These are phyloP conservation scores for Montipora capitata DNA, from an alignment of 92 coral and sea anemone genomes.

Conservation along the genomic window DNA sequence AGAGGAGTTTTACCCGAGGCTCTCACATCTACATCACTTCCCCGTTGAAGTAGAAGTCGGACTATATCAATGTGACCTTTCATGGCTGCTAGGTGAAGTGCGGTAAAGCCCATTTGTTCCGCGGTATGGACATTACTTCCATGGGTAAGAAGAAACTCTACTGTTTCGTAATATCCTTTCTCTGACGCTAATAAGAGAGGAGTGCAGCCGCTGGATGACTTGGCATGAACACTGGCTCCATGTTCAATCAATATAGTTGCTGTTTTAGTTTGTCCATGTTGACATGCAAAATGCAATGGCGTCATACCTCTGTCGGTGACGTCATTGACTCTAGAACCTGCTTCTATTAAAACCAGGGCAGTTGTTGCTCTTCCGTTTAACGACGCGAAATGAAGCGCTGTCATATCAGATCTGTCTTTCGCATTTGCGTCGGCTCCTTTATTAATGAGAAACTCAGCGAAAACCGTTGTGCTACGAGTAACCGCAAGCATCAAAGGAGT, in stretches of 20 bases:
- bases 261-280: slow-evolving; percentile 79
- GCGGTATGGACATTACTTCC: slow-evolving; percentile 78
- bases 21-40: slow-evolving; percentile 82
- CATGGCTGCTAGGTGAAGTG: slow-evolving; percentile 83
- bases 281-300: slow-evolving; percentile 81
- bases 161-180: slow-evolving; percentile 80
- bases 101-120: slow-evolving; percentile 85
- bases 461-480: slow-evolving; percentile 67
- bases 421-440: slow-evolving; percentile 73
- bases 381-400: slow-evolving; percentile 86
- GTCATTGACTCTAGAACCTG: slow-evolving; percentile 76
- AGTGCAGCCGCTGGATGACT: slow-evolving; percentile 83
- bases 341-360: slow-evolving; percentile 72
- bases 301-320: slow-evolving; percentile 83
- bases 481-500: slow-evolving; percentile 90
- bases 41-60: slow-evolving; percentile 76
- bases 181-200: slow-evolving; percentile 80
- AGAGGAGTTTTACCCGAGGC: slow-evolving; percentile 90
- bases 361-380: slow-evolving; percentile 72
- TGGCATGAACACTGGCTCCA: slow-evolving; percentile 80
- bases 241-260: slow-evolving; percentile 73
- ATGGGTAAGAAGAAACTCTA: slow-evolving; percentile 66
- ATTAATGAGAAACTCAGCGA: slow-evolving; percentile 78
- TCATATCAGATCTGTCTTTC: slow-evolving; percentile 76
- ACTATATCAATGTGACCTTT: slow-evolving; percentile 80